Conservation (phyloP, 2,113 vertebrate species). For the Felis catus region DNA sequence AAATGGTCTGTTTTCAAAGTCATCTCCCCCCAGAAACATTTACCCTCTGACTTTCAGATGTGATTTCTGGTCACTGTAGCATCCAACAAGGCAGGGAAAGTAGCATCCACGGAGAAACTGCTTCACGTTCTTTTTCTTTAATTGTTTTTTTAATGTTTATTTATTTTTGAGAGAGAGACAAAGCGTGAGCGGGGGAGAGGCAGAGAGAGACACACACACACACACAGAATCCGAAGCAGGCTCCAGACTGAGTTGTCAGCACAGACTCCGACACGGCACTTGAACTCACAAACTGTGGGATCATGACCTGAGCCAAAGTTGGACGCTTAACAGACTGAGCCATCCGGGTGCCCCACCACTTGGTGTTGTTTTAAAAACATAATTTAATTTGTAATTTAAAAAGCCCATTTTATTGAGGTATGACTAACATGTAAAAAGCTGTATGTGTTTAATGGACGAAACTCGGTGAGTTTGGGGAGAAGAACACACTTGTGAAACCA, state of each 20-base stretch:
- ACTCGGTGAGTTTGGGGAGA: neutral
- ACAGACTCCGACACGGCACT: rapidly evolving
- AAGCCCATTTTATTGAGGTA: neutral
- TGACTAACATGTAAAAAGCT: neutral
- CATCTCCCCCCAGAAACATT: neutral
- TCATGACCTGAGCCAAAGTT: no score
- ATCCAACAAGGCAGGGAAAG: neutral
- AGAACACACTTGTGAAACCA: neutral
- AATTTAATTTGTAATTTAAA: neutral
- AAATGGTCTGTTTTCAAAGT: neutral
- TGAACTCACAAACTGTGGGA: no score
- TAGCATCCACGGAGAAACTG: neutral
- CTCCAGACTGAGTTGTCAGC: no score
- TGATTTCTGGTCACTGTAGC: neutral
- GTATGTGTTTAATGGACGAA: no score
- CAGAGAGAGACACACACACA: no score
- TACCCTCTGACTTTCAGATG: neutral
- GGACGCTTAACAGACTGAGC: no score
- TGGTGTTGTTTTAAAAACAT: neutral
- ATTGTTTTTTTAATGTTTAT: neutral
- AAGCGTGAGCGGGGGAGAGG: no score
- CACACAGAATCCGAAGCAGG: no score
- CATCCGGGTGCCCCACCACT: no score
- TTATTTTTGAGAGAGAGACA: no score
- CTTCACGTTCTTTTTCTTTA: neutral